Base-by-base conservation (phyloP, 2,888 invertebrate species). In the Tortrix viridana region DNA sequence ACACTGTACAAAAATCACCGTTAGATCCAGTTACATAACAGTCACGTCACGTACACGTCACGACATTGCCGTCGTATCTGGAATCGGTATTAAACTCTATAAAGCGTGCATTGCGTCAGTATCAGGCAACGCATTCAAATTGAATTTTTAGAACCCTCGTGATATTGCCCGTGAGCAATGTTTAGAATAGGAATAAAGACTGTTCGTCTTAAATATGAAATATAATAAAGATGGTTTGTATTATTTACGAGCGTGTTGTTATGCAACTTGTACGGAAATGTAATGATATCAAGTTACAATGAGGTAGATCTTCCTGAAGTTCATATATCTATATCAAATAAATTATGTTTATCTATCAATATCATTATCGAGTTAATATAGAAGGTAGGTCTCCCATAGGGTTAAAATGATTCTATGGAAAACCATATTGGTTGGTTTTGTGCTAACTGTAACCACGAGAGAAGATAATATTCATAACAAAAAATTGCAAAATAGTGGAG, bases 91-190 rank as follows among this genome's bases (percentile, higher is more conserved):
- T 58, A 80, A 82, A 85, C 77, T 76, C 80, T 79, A 84, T 87
- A 86, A 86, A 86, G 84, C 77, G 80, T 77, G 76, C 76, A 77
- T 76, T 74, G 72, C 71, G 71, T 78, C 76, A 75, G 79, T 74
- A 70, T 68, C 67, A 68, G 57, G 71, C 69, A 71, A 71, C 75
- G 79, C 77, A 77, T 75, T 73, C 81, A 77, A 85, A 89, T 86
- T 87, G 86, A 88, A 88, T 86, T 86, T 82, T 79, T 77, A 76
- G 78, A 75, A 75, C 79, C 81, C 80, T 73, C 74, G 72, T 72
- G 77, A 74, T 77, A 71, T 72, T 69, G 70, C 67, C 59, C 63
- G 68, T 69, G 73, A 77, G 75, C 75, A 79, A 80, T 73, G 55
- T 41, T 54, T 48, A 53, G 58, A 53, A 58, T 22, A 26, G 57